Evolutionary conservation across 2,113 vertebrate species (phyloP).

Genomic region (Ovibos moschatus): DNA sequence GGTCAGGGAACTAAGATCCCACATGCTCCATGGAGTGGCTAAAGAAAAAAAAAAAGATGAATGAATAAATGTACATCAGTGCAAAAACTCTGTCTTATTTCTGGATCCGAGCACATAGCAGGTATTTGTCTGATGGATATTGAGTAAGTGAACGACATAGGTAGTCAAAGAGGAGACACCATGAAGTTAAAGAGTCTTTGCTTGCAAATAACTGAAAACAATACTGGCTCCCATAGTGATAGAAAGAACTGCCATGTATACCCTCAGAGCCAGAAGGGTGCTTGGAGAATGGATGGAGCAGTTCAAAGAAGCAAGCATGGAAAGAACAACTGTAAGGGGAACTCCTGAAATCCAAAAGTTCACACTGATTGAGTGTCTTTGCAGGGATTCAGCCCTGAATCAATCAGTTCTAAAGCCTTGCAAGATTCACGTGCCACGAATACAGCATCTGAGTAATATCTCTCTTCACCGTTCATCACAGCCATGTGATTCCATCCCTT

Average conservation of each 20-base stretch:
- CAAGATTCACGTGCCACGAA: neutral
- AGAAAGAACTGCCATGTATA: fast-evolving
- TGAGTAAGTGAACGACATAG: fast-evolving
- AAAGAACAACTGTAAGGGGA: fast-evolving
- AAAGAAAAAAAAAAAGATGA: neutral
- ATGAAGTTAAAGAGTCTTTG: neutral
- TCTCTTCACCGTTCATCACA: fast-evolving
- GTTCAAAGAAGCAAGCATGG: fast-evolving
- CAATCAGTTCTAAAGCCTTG: neutral
- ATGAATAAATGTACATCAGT: neutral
- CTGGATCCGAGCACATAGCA: neutral
- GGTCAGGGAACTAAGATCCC: neutral
- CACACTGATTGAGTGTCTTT: fast-evolving
- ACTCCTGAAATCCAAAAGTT: fast-evolving
- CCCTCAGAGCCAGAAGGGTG: neutral
- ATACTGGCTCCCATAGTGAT: fast-evolving
- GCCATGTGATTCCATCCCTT: fast-evolving
- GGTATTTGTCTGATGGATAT: fast-evolving
- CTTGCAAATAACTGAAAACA: neutral
- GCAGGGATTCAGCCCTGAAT: fast-evolving
- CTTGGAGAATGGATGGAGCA: neutral
- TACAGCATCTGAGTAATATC: fast-evolving
- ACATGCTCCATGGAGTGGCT: neutral
- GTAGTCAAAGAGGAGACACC: fast-evolving
- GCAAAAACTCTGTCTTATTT: neutral